Conservation (phyloP, 1,140 invertebrate genomes). For the Acromyrmex heyeri region DNA sequence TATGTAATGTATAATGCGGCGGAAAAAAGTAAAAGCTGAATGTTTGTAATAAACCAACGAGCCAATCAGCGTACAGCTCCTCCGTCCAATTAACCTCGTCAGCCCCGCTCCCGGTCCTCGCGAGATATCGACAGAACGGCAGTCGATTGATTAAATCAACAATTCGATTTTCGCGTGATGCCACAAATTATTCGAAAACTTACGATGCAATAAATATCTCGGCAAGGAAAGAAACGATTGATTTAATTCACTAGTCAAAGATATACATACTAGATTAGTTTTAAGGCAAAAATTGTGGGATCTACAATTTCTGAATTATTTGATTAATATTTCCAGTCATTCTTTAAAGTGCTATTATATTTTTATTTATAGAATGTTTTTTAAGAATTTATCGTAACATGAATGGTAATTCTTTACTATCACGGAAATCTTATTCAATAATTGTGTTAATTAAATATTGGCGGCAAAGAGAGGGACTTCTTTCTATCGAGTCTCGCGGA, state of each 20-base stretch:
- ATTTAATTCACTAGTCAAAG: not conserved
- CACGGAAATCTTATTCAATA: not conserved
- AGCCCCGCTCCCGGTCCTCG: constrained; percentile 68
- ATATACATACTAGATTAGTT: not conserved
- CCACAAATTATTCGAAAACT: not conserved
- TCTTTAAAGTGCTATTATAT: not conserved
- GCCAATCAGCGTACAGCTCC: constrained; percentile 86
- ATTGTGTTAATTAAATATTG: not conserved
- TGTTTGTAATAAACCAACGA: constrained; percentile 86
- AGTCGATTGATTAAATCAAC: constrained; percentile 46
- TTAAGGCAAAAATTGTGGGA: not conserved
- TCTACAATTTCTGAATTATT: not conserved
- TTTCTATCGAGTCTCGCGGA: constrained; percentile 78
- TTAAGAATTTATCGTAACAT: not conserved
- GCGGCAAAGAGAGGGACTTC: constrained; percentile 18
- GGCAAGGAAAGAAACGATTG: not conserved
- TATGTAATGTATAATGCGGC: constrained; percentile 83
- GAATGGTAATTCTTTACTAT: not conserved
- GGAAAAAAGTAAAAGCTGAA: constrained; percentile 84
- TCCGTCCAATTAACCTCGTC: constrained; percentile 80
- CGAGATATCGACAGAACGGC: constrained; percentile 72
- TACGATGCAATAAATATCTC: too few relatives aligned
- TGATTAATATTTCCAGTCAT: not conserved
- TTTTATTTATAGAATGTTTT: not conserved
- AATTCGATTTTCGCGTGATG: not conserved